These are phyloP conservation scores for Hippocampus zosterae DNA, from an alignment of 2,113 vertebrate species.

Conservation along the genomic window DNA sequence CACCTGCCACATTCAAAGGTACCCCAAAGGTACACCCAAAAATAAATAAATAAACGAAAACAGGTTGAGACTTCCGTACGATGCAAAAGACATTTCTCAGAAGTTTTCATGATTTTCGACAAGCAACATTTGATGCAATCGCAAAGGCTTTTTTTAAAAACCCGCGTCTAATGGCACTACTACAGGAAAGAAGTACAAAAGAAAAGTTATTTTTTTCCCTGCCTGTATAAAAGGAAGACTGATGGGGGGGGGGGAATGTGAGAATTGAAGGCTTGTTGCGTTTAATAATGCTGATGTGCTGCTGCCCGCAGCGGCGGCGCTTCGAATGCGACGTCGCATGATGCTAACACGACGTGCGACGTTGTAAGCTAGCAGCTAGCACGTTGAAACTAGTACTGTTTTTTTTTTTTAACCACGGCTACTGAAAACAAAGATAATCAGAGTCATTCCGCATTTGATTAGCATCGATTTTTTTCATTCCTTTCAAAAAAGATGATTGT, in stretches of 20 bases:
- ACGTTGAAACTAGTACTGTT: too few relatives aligned
- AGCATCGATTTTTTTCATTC: too few relatives aligned
- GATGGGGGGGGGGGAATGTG: slow-evolving; percentile 26
- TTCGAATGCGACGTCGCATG: slow-evolving; percentile 8
- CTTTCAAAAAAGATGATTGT: too few relatives aligned
- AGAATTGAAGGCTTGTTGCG: slow-evolving; percentile 26
- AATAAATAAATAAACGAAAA: too few relatives aligned
- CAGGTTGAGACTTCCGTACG: too few relatives aligned
- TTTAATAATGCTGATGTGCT: slow-evolving; percentile 27
- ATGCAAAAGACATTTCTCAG: neutral
- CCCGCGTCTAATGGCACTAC: slow-evolving; percentile 39
- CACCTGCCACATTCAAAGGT: neutral
- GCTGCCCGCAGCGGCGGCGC: slow-evolving; percentile 22
- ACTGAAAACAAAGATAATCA: too few relatives aligned
- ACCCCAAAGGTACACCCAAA: too few relatives aligned
- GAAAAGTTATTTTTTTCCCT: slow-evolving; percentile 38
- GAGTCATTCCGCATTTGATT: too few relatives aligned
- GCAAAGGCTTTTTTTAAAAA: slow-evolving; percentile 25
- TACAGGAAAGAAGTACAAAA: slow-evolving; percentile 39
- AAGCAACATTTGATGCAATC: slow-evolving; percentile 29
- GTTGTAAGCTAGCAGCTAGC: too few relatives aligned
- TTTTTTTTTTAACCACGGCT: too few relatives aligned
- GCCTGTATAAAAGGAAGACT: slow-evolving; percentile 42
- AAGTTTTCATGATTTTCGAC: neutral
- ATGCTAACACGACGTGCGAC: neutral